These are phyloP conservation scores for Haplotaxodon microlepis DNA, from an alignment of 2,113 vertebrate species.

Conservation along the genomic window DNA sequence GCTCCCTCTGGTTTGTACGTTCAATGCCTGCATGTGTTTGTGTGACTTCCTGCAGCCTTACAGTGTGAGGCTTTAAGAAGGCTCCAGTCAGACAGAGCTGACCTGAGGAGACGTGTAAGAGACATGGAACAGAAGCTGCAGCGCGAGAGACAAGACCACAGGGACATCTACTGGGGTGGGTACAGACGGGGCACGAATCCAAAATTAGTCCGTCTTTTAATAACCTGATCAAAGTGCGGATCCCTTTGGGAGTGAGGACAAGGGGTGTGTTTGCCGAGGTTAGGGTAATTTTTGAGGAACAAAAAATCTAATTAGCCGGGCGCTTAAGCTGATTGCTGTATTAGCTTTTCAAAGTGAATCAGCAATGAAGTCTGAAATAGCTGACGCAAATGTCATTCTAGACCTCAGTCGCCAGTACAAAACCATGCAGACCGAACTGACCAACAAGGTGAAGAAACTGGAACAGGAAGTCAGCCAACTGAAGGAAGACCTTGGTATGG, in stretches of 20 bases:
- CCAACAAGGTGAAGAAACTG: constrained; percentile 41
- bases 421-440: constrained; percentile 58
- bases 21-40: background rate
- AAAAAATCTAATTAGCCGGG: constrained; percentile 34
- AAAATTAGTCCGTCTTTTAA: constrained; percentile 21
- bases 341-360: background rate
- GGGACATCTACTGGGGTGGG: constrained; percentile 67
- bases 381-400: constrained; percentile 20
- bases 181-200: background rate
- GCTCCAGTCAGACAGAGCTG: constrained; percentile 47
- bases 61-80: constrained; percentile 38
- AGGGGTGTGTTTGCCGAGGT: constrained; percentile 15
- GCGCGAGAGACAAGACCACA: constrained; percentile 52
- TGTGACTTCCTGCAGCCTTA: constrained; percentile 44
- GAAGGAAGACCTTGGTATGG: constrained; percentile 58
- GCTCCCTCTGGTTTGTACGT: background rate
- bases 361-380: background rate
- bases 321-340: constrained; percentile 21
- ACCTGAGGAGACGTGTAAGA: constrained; percentile 50
- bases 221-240: constrained; percentile 5
- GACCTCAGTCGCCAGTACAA: constrained; percentile 65
- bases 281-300: constrained; percentile 14
- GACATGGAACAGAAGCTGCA: constrained; percentile 61
- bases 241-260: background rate
- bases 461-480: constrained; percentile 60